Evolutionary conservation across 2,888 invertebrate genomes (phyloP).

Genomic region (Endomychus coccineus): DNA sequence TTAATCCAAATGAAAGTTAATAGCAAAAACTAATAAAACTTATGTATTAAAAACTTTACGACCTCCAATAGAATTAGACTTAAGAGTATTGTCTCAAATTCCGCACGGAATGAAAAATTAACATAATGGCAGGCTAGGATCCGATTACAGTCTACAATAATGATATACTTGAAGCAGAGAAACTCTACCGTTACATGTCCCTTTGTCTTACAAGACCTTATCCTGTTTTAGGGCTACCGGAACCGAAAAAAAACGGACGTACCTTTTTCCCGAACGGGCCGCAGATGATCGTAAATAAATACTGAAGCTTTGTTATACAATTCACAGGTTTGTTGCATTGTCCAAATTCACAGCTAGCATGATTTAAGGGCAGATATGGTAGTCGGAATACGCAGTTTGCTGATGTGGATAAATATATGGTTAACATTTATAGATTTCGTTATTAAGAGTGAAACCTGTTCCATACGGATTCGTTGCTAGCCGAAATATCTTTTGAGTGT

Average conservation of each 20-base stretch:
- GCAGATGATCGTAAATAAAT: conserved; percentile 1
- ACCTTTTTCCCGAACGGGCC: conserved; percentile 2
- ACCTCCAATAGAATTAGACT: too few species aligned
- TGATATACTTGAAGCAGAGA: too few species aligned
- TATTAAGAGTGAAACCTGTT: too few species aligned
- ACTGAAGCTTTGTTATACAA: background rate
- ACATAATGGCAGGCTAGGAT: conserved; percentile 1
- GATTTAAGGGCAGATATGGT: conserved; percentile 1
- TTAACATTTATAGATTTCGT: too few species aligned
- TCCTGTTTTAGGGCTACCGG: conserved; percentile 5
- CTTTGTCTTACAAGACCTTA: background rate
- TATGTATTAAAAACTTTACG: too few species aligned
- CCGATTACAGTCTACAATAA: background rate
- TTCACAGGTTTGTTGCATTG: background rate
- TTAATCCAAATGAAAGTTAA: too few species aligned
- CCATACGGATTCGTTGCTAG: too few species aligned
- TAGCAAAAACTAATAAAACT: too few species aligned
- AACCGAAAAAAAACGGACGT: conserved; percentile 1
- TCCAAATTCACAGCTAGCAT: conserved; percentile 1
- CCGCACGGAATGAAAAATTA: background rate
- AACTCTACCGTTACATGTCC: conserved; percentile 1
- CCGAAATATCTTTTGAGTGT: too few species aligned
- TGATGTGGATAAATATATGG: too few species aligned
- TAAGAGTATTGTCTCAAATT: background rate
- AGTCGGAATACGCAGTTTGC: too few species aligned